Conservation (phyloP, 2,797 vertebrate genomes). For the Cirrhinus molitorella region DNA sequence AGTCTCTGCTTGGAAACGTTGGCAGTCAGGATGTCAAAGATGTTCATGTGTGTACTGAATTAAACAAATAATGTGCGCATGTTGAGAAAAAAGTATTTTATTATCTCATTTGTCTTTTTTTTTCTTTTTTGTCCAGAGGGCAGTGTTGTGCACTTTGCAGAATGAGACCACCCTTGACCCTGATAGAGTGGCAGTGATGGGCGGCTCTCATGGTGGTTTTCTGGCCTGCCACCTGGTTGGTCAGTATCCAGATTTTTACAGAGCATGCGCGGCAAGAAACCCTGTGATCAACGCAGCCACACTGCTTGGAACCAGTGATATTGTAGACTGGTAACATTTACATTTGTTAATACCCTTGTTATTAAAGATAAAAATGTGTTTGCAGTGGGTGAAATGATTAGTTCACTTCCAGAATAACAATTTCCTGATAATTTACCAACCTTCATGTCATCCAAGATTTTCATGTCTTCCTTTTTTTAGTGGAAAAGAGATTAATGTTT, state of each 20-base stretch:
- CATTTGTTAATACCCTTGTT: not conserved
- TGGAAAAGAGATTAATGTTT: too few species aligned
- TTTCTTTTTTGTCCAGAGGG: constrained; percentile 68
- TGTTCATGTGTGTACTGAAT: constrained; percentile 78
- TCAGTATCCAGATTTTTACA: constrained; percentile 81
- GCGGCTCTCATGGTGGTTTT: constrained; percentile 87
- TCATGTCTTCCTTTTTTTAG: too few species aligned
- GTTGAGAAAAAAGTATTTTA: not conserved
- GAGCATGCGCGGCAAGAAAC: constrained; percentile 81
- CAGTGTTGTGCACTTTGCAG: constrained; percentile 75
- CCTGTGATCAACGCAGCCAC: constrained; percentile 84
- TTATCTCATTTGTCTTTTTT: not conserved
- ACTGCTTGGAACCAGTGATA: constrained; percentile 84
- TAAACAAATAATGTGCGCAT: not conserved
- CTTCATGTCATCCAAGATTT: too few species aligned
- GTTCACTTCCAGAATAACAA: too few species aligned
- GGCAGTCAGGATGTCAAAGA: constrained; percentile 86
- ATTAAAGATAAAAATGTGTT: too few species aligned
- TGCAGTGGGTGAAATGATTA: too few species aligned
- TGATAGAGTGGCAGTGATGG: constrained; percentile 78
- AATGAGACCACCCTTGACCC: constrained; percentile 74
- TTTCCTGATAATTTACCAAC: too few species aligned
- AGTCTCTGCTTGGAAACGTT: constrained; percentile 80
- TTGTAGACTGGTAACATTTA: constrained; percentile 82
- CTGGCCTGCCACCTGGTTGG: constrained; percentile 83